Evolutionary conservation across 2,113 vertebrate genomes (phyloP), one percentile per base, ranked within the genome.

Genomic region (Alosa alosa): DNA sequence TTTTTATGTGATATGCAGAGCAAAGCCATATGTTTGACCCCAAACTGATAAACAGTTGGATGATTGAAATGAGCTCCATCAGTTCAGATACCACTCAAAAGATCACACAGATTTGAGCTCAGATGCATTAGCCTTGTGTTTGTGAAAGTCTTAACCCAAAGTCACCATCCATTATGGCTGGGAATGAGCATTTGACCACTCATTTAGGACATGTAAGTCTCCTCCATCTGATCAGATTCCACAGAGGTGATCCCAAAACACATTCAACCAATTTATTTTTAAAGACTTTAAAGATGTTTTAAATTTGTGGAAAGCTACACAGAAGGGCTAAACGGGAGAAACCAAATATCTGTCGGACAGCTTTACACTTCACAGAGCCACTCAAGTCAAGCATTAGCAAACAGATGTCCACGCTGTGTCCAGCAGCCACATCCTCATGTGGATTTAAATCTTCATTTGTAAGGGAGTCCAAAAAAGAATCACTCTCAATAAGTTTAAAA

Each of bases 41-140:
- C 20, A 25, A 7, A 6, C 57, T 64, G n/a, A 64, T 64, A 25
- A 64, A 64, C 57, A 64, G 52, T 18, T 20, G 5, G 52, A 57
- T 17, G 52, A 57, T 20, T 57, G 17, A 57, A 57, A 57, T 57
- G 17, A 55, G 15, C 15, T 17, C 50, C 50, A 15, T 55, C 15
- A 55, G 52, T 25, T n/a, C 57, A 6, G 55, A 64, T 64, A 5
- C 90, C 92, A 92, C 89, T 90, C 88, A 20, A 72, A 82, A 91
- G 92, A 94, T 93, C 93, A 93, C 89, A 92, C 81, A 91, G 91
- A 89, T 90, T 90, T 91, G 90, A 89, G 92, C 89, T 91, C 92
- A 92, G 86, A 90, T 86, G 46, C 90, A 86, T 93, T 93, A 93
- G 93, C 93, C 41, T 91, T 83, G 78, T 83, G 88, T 93, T 92